Percentiles rank a stretch among this genome's conserved stretches.
Conservation (phyloP, 30 jellyfish, hydroid and myxozoan species). For the Aurelia sp. region DNA sequence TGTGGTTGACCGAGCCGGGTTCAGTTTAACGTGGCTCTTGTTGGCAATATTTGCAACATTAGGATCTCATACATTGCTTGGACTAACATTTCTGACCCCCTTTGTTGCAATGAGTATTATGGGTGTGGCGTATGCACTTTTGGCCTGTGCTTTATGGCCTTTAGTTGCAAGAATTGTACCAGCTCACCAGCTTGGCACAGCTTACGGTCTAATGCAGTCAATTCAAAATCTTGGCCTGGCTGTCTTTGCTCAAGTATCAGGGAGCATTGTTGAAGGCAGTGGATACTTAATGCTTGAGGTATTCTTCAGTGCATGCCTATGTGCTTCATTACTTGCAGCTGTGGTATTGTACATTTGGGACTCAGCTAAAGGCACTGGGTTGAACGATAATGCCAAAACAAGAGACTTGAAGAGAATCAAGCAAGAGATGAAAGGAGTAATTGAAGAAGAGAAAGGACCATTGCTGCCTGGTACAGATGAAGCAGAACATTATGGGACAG, state of each 20-base stretch:
- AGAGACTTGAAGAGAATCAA: constrained; percentile 9
- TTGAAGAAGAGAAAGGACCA: constrained; percentile 49
- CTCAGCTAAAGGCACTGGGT: constrained; percentile 36
- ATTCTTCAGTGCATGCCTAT: constrained; percentile 78
- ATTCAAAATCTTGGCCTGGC: constrained; percentile 96
- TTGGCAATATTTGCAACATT: constrained; percentile 80
- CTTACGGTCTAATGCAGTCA: constrained; percentile 98
- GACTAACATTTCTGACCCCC: constrained; percentile 74
- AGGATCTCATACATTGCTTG: constrained; percentile 80
- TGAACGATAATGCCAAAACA: constrained; percentile 31
- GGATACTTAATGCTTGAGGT: constrained; percentile 76
- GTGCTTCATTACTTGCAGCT: constrained; percentile 43
- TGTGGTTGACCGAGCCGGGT: constrained; percentile 87
- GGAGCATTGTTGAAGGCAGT: constrained; percentile 47
- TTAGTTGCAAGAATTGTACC: constrained; percentile 91
- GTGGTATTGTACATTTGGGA: constrained; percentile 50
- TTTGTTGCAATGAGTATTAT: constrained; percentile 84
- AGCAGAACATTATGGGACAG: too few relatives aligned
- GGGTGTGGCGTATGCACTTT: constrained; percentile 95
- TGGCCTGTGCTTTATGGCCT: constrained; percentile 99
- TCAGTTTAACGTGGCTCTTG: constrained; percentile 76
- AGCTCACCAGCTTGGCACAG: constrained; percentile 94
- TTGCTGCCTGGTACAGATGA: constrained; percentile 1
- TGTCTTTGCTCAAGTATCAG: constrained; percentile 42
- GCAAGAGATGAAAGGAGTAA: constrained; percentile 15